Base-by-base conservation (phyloP, 2,797 vertebrate genomes). In the Schizothorax lantsangensis region DNA sequence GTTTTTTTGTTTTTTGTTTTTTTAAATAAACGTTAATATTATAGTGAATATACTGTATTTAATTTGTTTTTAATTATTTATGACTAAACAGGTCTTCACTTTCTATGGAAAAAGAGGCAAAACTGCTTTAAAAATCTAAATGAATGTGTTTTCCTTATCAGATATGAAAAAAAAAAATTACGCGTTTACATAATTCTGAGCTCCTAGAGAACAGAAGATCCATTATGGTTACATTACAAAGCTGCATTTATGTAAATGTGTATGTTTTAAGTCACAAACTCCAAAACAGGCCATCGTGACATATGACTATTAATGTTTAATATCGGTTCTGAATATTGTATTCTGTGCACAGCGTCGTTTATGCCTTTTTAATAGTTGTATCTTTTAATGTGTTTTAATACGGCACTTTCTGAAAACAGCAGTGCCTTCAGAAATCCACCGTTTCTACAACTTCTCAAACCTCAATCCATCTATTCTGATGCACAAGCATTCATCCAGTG, bases 1-100 rank as follows among this genome's bases (percentile, higher is more conserved):
- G 54, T 66, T 66, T 69, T 71, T 52, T 95, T 95, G 95, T 81
- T 95, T 95, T 96, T 94, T 95, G 96, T 95, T 95, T 94, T 95
- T 96, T 95, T 95, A 95, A 95, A 96, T 96, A 95, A 96, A 95
- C 94, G 94, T 95, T 96, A 95, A 95, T 97, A 96, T 96, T 96
- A 94, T 96, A 96, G 96, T 97, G 95, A 97, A 97, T 96, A 95
- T 98, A 97, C 97, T 96, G 95, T 98, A 97, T 98, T 98, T 98
- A 97, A 96, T 97, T 97, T 97, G 49, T 85, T 96, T 95, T 96
- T 93, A 95, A 96, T 95, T 98, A 97, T 98, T 98, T 97, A 97
- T 97, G 95, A 97, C 95, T 96, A 94, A 95, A 95, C 94, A 94
- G 94, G 93, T 97, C 95, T 97, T 97, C 94, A 93, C 97, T 97